Evolutionary conservation across 1,140 invertebrate genomes (phyloP), one percentile per base, ranked within the genome.

Genomic region (Matsumurasca onukii): DNA sequence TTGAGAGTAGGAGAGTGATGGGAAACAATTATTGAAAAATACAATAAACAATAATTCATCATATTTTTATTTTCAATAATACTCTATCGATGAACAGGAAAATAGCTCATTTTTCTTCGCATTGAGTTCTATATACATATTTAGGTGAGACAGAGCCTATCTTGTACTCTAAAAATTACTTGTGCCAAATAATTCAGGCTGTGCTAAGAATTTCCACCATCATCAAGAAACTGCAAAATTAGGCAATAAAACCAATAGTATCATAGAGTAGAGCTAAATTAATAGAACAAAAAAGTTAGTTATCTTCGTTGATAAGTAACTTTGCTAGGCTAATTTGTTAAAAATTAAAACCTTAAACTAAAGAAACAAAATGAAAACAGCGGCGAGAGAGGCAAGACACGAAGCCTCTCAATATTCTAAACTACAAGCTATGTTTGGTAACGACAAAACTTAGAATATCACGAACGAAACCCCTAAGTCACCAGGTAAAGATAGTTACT

Each of bases 41-140:
- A 13, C 55, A 3, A 59, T 59, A 27, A 59, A 59, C 55, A 59
- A 59, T 59, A 59, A 59, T 59, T 27, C 55, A 59, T 59, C 55
- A 59, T 59, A 24, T 27, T 59, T 59, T 59, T 59, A 59, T 59
- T 39, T 59, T 59, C 55, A 59, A 59, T 59, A 59, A 59, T 59
- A 59, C 55, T 59, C 55, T 59, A 59, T 59, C 25, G 25, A 59
- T 59, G 55, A 59, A 59, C 55, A 59, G 55, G 55, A 59, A 59
- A 59, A 59, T 59, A 59, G 55, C 55, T 59, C 55, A 59, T 39
- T 59, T 59, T 52, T 59, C 55, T 59, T 59, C 55, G 55, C 55
- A 59, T 27, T 59, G 55, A 59, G 24, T 59, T 59, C 22, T 59
- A 59, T 59, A 27, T 59, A 59, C 55, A 59, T 27, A 5, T 59